phyloP scores from a whole-genome alignment of 2,888 invertebrate genomes.

The Nasonia oneida region DNA sequence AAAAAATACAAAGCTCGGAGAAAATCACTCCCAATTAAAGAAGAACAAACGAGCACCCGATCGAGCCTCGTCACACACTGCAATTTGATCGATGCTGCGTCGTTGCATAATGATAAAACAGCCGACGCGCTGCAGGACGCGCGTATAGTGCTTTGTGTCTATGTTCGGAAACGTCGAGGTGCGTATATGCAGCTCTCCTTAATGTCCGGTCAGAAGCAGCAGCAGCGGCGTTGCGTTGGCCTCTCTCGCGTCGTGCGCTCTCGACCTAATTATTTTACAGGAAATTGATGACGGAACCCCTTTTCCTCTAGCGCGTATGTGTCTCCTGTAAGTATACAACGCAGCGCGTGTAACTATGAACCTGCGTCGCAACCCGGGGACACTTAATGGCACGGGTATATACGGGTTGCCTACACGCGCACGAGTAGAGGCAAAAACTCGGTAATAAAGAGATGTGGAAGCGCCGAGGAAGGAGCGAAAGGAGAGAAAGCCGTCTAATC shows the following conservation, averaged over 20 bases:
- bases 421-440: constrained; percentile 24
- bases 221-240: not conserved
- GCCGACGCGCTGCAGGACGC: not conserved
- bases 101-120: constrained; percentile 42
- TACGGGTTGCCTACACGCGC: constrained; percentile 20
- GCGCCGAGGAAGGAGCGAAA: constrained; percentile 30
- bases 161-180: constrained; percentile 8
- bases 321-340: not conserved
- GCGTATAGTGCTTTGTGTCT: not conserved
- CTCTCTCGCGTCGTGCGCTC: constrained; percentile 27
- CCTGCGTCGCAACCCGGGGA: not conserved
- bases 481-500: constrained; percentile 46
- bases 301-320: constrained; percentile 21
- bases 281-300: constrained; percentile 35
- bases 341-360: not conserved
- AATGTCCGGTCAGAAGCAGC: constrained; percentile 28
- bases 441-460: constrained; percentile 27
- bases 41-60: not conserved
- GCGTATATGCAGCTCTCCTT: constrained; percentile 13
- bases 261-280: constrained; percentile 57
- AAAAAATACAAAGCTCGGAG: not conserved
- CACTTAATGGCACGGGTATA: not conserved
- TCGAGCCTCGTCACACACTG: not conserved
- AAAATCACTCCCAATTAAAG: not conserved
- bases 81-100: constrained; percentile 24